A percentile compares a stretch with the other conserved stretches of the same genome.
Evolutionary conservation across 2,888 invertebrate genomes (phyloP).

Genomic region (Oasisia sp.): DNA sequence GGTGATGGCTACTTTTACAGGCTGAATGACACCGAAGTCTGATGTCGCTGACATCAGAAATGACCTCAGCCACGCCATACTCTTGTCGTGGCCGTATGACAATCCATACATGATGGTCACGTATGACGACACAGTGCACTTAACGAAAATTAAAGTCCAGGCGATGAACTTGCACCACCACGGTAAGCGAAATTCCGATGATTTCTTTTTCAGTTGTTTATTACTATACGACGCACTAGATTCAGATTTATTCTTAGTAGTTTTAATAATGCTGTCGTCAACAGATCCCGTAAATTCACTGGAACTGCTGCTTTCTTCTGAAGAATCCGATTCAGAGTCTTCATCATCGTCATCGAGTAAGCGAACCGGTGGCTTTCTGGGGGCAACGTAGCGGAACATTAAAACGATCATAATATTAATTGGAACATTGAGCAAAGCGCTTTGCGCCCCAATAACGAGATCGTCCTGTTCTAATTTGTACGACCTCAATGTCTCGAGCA

Average conservation of each 20-base stretch:
- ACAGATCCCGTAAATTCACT: neutral
- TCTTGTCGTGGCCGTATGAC: neutral
- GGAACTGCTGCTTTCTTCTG: neutral
- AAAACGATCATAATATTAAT: slow-evolving; percentile 49
- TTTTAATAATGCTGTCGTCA: neutral
- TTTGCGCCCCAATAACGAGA: slow-evolving; percentile 50
- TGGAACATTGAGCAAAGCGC: slow-evolving; percentile 51
- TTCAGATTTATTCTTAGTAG: neutral
- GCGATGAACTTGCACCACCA: neutral
- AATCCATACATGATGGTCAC: neutral
- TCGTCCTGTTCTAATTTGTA: slow-evolving; percentile 39
- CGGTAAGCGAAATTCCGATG: neutral
- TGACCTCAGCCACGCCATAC: neutral
- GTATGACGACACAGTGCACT: neutral
- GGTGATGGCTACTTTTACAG: neutral
- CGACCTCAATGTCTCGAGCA: too few species aligned
- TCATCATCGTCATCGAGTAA: neutral
- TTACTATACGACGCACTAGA: neutral
- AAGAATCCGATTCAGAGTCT: neutral
- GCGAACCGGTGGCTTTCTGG: neutral
- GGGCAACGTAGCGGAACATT: slow-evolving; percentile 39
- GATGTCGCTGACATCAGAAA: neutral
- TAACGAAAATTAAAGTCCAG: neutral
- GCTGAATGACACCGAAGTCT: neutral
- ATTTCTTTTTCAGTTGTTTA: neutral